A percentile compares a stretch with the other conserved stretches of the same genome.
Conservation (phyloP, 2,113 vertebrate species). For the Sturnus vulgaris region DNA sequence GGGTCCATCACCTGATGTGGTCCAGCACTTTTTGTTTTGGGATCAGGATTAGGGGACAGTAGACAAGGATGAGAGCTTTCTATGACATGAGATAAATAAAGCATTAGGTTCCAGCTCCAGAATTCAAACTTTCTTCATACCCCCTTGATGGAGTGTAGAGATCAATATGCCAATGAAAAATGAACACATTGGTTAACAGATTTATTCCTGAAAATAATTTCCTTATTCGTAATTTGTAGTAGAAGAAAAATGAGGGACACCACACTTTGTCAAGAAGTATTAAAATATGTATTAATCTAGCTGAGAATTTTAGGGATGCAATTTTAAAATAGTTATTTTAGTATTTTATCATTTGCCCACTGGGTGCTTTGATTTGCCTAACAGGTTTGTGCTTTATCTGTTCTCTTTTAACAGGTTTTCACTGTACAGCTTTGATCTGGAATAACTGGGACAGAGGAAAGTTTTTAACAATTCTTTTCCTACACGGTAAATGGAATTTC, state of each 20-base stretch:
- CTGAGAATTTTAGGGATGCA: background rate
- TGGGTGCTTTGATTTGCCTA: conserved; percentile 11
- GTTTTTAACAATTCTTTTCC: background rate
- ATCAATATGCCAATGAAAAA: background rate
- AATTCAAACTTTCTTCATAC: background rate
- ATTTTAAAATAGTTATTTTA: background rate
- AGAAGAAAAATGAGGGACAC: background rate
- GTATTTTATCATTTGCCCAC: background rate
- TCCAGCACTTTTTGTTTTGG: background rate
- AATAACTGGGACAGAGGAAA: background rate
- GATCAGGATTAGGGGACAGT: background rate
- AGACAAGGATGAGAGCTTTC: background rate
- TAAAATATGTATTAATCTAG: conserved; percentile 12
- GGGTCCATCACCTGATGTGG: background rate
- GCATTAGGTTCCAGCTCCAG: background rate
- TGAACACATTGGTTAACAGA: background rate
- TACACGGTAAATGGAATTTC: background rate
- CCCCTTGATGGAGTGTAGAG: background rate
- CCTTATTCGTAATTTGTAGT: background rate
- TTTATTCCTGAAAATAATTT: background rate
- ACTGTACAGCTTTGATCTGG: background rate
- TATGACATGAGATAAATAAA: background rate
- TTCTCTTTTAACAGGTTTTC: background rate
- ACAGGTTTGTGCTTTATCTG: conserved; percentile 6
- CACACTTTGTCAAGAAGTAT: background rate